phyloP scores from a whole-genome alignment of 2,797 vertebrate species.

The Prionace glauca region DNA sequence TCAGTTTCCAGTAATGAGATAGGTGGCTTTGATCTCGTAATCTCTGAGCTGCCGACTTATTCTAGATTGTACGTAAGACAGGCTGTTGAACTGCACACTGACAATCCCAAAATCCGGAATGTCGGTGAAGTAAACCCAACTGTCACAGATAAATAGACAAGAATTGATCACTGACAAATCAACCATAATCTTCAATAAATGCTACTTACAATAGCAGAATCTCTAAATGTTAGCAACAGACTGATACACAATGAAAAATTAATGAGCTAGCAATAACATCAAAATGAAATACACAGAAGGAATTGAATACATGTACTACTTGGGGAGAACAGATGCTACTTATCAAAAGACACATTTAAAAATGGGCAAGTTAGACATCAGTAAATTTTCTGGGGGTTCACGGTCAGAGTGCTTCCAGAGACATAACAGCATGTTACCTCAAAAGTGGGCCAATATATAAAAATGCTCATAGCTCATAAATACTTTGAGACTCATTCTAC shows the following conservation, averaged over 20 bases:
- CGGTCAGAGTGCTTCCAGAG: not conserved
- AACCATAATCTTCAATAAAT: not conserved
- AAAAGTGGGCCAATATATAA: not conserved
- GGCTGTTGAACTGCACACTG: not conserved
- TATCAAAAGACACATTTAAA: not conserved
- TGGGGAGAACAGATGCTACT: not conserved
- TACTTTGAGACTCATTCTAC: not conserved
- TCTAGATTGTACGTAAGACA: not conserved
- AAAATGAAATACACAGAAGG: not conserved
- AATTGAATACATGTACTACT: not conserved
- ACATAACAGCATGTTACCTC: not conserved
- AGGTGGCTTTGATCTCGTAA: not conserved
- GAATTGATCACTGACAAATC: not conserved
- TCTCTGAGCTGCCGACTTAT: not conserved
- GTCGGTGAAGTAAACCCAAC: not conserved
- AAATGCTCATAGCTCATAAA: not conserved
- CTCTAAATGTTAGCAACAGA: not conserved
- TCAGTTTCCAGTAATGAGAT: not conserved
- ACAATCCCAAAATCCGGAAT: not conserved
- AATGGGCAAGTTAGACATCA: not conserved
- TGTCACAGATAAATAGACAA: not conserved
- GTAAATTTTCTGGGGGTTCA: not conserved
- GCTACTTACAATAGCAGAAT: not conserved
- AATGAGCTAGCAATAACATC: not conserved
- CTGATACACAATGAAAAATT: not conserved